Evolutionary conservation across 1,140 invertebrate species (phyloP).

Genomic region (Neodiprion pinetum): DNA sequence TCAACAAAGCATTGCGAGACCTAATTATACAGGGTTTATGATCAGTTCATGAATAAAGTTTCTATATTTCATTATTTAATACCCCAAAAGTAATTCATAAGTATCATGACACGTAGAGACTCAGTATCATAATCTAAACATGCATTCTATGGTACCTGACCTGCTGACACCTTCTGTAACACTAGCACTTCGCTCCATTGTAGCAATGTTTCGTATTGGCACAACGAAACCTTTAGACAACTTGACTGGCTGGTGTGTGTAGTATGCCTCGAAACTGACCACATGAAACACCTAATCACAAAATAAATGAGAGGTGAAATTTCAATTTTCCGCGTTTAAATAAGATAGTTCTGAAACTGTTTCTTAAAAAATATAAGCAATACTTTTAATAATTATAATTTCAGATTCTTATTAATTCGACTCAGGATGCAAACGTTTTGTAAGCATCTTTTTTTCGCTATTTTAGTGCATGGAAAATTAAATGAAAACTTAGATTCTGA

Average conservation of each 20-base stretch:
- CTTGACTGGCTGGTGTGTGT: slow-evolving; percentile 77
- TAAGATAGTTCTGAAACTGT: slow-evolving; percentile 14
- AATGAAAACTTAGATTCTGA: not conserved
- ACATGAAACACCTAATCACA: slow-evolving; percentile 84
- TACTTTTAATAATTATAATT: slow-evolving; percentile 10
- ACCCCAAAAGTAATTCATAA: not conserved
- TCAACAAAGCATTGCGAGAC: slow-evolving; percentile 92
- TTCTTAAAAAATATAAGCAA: slow-evolving; percentile 15
- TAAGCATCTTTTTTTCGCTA: not conserved
- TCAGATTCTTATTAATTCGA: not conserved
- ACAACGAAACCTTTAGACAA: slow-evolving; percentile 82
- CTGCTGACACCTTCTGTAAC: slow-evolving; percentile 92
- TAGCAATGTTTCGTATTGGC: slow-evolving; percentile 92
- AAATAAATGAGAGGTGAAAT: slow-evolving; percentile 6
- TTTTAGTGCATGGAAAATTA: not conserved
- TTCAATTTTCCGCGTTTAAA: slow-evolving; percentile 20
- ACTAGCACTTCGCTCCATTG: slow-evolving; percentile 83
- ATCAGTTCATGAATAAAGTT: not conserved
- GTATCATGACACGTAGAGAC: slow-evolving; percentile 22
- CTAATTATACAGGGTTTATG: slow-evolving; percentile 56
- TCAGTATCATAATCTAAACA: slow-evolving; percentile 11
- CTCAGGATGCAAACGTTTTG: slow-evolving; percentile 15
- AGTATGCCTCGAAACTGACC: slow-evolving; percentile 90
- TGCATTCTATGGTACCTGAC: slow-evolving; percentile 43
- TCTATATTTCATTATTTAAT: not conserved